Percentiles rank a stretch among this genome's conserved stretches.
These are phyloP conservation scores for Pachydiplax longipennis DNA, from an alignment of 2,888 invertebrate species.

Conservation along the genomic window DNA sequence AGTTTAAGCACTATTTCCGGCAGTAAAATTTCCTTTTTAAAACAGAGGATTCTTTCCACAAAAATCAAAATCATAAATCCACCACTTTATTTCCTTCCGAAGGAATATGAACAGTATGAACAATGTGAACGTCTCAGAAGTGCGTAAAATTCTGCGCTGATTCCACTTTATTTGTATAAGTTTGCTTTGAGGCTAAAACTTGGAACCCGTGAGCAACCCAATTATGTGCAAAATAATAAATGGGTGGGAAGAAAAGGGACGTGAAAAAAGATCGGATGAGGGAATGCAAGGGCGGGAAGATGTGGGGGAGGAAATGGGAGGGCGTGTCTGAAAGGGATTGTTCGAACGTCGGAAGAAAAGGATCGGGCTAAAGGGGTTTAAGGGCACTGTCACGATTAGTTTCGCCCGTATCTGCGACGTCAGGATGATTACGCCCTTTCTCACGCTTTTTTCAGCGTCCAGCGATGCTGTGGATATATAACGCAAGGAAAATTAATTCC, in stretches of 20 bases:
- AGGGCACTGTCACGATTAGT: constrained; percentile 39
- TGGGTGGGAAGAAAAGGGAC: neutral
- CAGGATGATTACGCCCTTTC: constrained; percentile 32
- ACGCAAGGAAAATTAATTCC: constrained; percentile 4
- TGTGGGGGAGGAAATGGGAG: neutral
- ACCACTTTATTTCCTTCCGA: neutral
- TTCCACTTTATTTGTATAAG: constrained; percentile 3
- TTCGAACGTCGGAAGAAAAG: neutral
- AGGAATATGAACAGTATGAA: too few relatives aligned
- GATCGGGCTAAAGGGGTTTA: neutral
- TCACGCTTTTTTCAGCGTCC: neutral
- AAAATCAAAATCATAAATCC: neutral
- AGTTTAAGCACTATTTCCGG: too few relatives aligned
- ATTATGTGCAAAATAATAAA: constrained; percentile 32
- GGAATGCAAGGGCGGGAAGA: neutral
- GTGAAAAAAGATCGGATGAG: neutral
- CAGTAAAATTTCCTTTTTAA: too few relatives aligned
- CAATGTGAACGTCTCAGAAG: neutral
- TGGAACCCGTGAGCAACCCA: constrained; percentile 19
- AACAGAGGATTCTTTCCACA: too few relatives aligned
- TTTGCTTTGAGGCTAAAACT: constrained; percentile 1
- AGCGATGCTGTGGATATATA: neutral
- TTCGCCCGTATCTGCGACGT: constrained; percentile 18
- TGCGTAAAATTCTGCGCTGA: neutral
- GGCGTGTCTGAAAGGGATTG: constrained; percentile 20